These are phyloP conservation scores for Cecidostiba fungosa DNA, from an alignment of 2,888 invertebrate species.

Conservation along the genomic window DNA sequence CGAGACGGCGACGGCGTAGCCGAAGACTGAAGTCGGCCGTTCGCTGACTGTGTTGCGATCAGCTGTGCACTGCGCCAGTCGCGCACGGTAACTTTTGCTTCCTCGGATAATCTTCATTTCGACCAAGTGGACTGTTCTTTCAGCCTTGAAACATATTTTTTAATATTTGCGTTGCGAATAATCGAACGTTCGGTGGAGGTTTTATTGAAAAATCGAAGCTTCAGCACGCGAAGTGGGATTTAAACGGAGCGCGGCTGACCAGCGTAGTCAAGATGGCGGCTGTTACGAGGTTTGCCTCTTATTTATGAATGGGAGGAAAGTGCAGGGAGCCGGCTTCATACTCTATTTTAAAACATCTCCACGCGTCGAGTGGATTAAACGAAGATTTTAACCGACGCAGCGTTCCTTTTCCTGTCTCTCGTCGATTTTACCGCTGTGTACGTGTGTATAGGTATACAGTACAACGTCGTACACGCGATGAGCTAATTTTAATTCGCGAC, in stretches of 20 bases:
- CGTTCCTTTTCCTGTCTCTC: neutral
- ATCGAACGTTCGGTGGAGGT: neutral
- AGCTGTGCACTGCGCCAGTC: conserved; percentile 75
- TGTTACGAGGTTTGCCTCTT: conserved; percentile 68
- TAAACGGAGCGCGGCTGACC: conserved; percentile 61
- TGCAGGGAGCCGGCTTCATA: conserved; percentile 60
- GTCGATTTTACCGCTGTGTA: no score
- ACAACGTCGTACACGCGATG: neutral
- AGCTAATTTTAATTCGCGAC: conserved; percentile 23
- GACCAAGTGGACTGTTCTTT: neutral
- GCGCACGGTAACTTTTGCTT: neutral
- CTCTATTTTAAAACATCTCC: conserved; percentile 68
- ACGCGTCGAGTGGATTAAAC: conserved; percentile 3
- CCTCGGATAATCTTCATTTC: neutral
- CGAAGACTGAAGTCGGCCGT: conserved; percentile 68
- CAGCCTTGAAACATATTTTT: neutral
- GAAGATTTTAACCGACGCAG: neutral
- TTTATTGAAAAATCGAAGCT: neutral
- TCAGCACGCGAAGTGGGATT: conserved; percentile 21
- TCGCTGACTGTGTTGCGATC: conserved; percentile 70
- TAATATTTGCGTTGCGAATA: neutral
- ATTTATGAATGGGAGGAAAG: conserved; percentile 75
- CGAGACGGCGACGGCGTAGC: conserved; percentile 66
- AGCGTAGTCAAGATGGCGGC: conserved; percentile 72
- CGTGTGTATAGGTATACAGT: no score